Conservation (phyloP, 2,888 invertebrate genomes). For the Tetranychus truncatus region DNA sequence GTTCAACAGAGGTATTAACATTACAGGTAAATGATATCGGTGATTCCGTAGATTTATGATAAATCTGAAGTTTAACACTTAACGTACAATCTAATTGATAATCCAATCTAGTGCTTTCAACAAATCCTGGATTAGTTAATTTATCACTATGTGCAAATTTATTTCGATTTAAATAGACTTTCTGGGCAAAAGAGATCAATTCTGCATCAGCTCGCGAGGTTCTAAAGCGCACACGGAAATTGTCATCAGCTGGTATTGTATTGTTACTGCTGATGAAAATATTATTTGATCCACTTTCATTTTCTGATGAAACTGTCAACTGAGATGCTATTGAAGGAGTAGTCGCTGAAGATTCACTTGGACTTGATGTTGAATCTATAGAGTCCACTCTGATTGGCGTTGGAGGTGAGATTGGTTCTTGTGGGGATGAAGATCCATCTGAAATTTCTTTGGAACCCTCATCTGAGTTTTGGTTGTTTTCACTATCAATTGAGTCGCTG, state of each 20-base stretch:
- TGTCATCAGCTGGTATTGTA: neutral
- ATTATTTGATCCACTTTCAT: neutral
- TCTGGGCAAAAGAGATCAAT: constrained; percentile 22
- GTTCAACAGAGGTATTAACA: constrained; percentile 31
- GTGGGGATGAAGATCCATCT: neutral
- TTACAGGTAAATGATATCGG: constrained; percentile 80
- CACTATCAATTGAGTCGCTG: neutral
- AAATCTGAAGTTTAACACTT: constrained; percentile 71
- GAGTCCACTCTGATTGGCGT: neutral
- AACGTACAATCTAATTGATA: constrained; percentile 57
- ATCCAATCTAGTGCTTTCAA: constrained; percentile 67
- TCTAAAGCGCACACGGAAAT: constrained; percentile 14
- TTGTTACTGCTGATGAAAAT: neutral
- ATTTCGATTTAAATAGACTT: constrained; percentile 22
- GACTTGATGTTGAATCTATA: neutral
- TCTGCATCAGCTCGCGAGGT: constrained; percentile 21
- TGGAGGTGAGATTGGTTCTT: neutral
- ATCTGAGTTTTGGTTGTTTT: neutral
- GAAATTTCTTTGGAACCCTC: neutral
- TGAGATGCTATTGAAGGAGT: no score
- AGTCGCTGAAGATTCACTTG: neutral
- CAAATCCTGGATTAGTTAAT: constrained; percentile 64
- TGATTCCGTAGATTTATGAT: constrained; percentile 37
- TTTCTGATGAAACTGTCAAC: neutral
- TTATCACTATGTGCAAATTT: constrained; percentile 55